Evolutionary conservation across 2,888 invertebrate genomes (phyloP).

Genomic region (Phalera bucephala): DNA sequence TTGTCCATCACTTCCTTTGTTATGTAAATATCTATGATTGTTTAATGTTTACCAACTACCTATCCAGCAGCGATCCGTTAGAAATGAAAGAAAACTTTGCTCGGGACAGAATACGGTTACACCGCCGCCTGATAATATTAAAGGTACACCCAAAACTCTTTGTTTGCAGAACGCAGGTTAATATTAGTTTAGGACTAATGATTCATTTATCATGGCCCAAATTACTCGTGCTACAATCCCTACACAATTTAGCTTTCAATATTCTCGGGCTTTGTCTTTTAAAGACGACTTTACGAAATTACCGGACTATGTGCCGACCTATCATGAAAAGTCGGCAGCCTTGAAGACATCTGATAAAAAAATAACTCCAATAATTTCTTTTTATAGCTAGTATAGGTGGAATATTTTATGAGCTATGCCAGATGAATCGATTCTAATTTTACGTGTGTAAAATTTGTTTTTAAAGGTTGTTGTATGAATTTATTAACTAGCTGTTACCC

Average conservation of each 20-base stretch:
- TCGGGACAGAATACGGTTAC: constrained; percentile 55
- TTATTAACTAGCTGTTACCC: too few relatives aligned
- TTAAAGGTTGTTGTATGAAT: too few relatives aligned
- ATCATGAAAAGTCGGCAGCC: too few relatives aligned
- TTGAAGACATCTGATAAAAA: too few relatives aligned
- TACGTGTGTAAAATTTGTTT: too few relatives aligned
- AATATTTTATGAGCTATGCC: too few relatives aligned
- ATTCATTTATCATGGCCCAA: constrained; percentile 60
- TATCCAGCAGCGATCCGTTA: constrained; percentile 69
- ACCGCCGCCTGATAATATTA: constrained; percentile 45
- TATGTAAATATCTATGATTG: constrained; percentile 70
- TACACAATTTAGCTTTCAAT: constrained; percentile 37
- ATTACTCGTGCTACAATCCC: constrained; percentile 43
- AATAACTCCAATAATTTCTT: too few relatives aligned
- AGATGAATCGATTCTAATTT: too few relatives aligned
- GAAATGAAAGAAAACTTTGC: constrained; percentile 73
- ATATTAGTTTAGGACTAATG: constrained; percentile 75
- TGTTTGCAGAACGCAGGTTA: constrained; percentile 61
- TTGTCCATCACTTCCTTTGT: constrained; percentile 71
- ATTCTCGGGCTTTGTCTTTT: constrained; percentile 20
- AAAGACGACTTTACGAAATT: constrained; percentile 13
- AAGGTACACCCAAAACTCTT: constrained; percentile 51
- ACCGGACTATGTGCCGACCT: too few relatives aligned
- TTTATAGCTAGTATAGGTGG: too few relatives aligned
- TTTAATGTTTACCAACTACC: constrained; percentile 68